These are phyloP conservation scores for Orthosia incerta DNA, from an alignment of 2,888 invertebrate species.

Conservation along the genomic window DNA sequence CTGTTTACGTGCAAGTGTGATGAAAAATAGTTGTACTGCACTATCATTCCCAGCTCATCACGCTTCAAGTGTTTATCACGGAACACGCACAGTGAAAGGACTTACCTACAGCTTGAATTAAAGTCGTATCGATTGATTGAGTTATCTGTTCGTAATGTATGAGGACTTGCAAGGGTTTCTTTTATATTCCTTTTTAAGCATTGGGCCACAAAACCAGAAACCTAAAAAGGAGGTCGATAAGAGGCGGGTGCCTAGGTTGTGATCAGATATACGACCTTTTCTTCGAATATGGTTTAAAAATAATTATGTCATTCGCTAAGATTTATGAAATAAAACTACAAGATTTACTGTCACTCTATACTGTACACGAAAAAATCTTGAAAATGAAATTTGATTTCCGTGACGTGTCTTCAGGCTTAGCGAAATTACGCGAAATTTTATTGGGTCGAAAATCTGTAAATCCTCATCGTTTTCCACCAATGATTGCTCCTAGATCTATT, in stretches of 20 bases:
- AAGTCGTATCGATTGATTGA: no score
- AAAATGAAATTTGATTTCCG: constrained; percentile 56
- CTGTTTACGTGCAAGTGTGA: no score
- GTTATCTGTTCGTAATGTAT: no score
- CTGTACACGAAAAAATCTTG: background rate
- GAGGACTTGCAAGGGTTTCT: no score
- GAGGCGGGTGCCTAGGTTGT: no score
- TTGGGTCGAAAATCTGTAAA: constrained; percentile 79
- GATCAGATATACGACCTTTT: background rate
- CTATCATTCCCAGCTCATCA: no score
- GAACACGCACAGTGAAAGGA: no score
- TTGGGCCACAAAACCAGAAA: no score
- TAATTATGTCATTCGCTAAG: background rate
- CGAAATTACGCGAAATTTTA: constrained; percentile 77
- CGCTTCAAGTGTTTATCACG: no score
- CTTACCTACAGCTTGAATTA: no score
- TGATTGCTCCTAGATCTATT: constrained; percentile 78
- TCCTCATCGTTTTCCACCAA: constrained; percentile 79
- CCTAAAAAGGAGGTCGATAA: background rate
- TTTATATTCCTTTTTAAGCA: no score
- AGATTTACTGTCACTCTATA: background rate
- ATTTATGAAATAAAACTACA: constrained; percentile 4
- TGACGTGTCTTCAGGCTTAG: constrained; percentile 78
- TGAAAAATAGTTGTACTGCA: no score
- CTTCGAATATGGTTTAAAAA: background rate